These are phyloP conservation scores for Drosophila murphyi DNA, from an alignment of 1,140 invertebrate genomes.

Conservation along the genomic window DNA sequence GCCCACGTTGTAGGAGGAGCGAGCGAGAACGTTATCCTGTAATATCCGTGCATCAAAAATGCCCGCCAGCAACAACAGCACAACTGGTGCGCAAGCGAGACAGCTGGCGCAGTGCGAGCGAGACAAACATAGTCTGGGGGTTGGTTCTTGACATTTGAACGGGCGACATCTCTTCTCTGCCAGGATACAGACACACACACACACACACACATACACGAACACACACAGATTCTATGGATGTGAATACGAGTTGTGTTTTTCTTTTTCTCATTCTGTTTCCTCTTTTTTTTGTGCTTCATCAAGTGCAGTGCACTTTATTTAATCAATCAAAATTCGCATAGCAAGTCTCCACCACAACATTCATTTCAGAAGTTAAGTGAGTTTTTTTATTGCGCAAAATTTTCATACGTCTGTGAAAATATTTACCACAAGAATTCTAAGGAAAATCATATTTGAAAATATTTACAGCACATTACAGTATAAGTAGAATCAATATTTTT, in stretches of 20 bases:
- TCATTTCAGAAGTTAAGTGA: constrained; percentile 15
- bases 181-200: constrained; percentile 44
- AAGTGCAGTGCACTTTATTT: constrained; percentile 80
- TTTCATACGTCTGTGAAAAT: no score
- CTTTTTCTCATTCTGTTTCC: constrained; percentile 1
- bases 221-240: constrained; percentile 12
- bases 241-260: constrained; percentile 24
- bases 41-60: constrained; percentile 72
- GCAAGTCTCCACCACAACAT: constrained; percentile 15
- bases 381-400: neutral
- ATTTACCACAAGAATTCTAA: no score
- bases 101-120: constrained; percentile 38
- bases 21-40: constrained; percentile 72
- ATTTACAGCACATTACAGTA: no score
- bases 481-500: no score
- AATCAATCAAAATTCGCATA: constrained; percentile 78
- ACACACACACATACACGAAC: constrained; percentile 38
- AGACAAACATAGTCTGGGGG: constrained; percentile 63
- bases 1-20: constrained; percentile 69
- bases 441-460: no score
- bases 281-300: constrained; percentile 42
- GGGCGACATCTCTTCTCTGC: constrained; percentile 75
- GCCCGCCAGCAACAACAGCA: constrained; percentile 31
- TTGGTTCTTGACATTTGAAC: constrained; percentile 83
- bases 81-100: constrained; percentile 35